Evolutionary conservation across 2,888 invertebrate species (phyloP), one percentile per base, ranked within the genome.

Genomic region (Ophion costatus): DNA sequence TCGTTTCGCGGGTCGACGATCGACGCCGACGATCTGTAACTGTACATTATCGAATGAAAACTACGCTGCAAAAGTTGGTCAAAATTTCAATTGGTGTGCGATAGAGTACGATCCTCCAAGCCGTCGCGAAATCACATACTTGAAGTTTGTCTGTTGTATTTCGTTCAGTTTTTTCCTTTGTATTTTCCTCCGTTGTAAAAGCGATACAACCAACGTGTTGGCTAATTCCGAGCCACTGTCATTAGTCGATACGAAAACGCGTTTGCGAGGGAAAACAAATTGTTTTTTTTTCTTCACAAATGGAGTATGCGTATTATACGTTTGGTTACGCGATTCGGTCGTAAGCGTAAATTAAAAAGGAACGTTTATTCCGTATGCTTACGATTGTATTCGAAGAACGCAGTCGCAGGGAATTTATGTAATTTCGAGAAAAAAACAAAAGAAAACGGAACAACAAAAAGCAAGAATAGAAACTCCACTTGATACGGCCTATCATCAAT

Each of bases 361-460:
- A 51, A 51, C 51, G 51, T 51, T 17, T 17, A 17, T 51, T 14
- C 17, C 51, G 51, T 5, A 17, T 51, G 17, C 14, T 5, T 51
- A 17, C 17, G 51, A 51, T 51, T 17, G 17, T 14, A 51, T 17
- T 51, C 51, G 14, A 51, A 51, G 51, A 51, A 5, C 51, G 51
- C 51, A 17, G 3, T 51, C 51, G 14, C 17, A 0, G 14, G 17
- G 5, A 17, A 14, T 51, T 51, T 17, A 17, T 14, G 14, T 4
- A 51, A 51, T 51, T 51, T 45, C 17, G 51, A 51, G 14, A 67
- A 61, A 45, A 45, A 24, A 59, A 29, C 6, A 24, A 22, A 42
- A 76, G 66, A 56, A 76, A n/a, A 67, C 6, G 22, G 14, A 73
- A 73, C 22, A 57, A 2, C 20, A 73, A 59, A 57, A 38, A 38